Conservation (phyloP, 2,797 vertebrate species). For the Diplodus sargus region DNA sequence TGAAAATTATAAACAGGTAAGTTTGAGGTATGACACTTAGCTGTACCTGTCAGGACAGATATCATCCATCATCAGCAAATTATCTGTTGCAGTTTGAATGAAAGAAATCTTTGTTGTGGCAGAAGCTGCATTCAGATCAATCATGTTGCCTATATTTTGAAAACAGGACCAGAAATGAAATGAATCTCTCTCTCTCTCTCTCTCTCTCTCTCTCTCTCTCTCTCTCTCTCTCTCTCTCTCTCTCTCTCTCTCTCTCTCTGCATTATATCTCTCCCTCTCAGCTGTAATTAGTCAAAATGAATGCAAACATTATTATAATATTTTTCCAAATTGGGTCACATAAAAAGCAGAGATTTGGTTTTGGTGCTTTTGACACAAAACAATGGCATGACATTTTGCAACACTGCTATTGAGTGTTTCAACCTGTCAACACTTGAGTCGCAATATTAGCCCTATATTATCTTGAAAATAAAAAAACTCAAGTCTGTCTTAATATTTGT, state of each 20-base stretch:
- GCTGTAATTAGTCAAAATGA: too few species aligned
- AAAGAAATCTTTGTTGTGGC: background rate
- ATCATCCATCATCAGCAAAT: background rate
- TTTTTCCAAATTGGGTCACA: too few species aligned
- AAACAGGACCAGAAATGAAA: background rate
- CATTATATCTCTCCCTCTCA: background rate
- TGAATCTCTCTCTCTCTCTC: too few species aligned
- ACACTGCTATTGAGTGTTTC: background rate
- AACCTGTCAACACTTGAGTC: too few species aligned
- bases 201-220: too few species aligned
- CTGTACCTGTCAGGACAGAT: background rate
- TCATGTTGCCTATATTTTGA: background rate
- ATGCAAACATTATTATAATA: too few species aligned
- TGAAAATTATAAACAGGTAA: constrained; percentile 27
- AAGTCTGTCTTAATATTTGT: too few species aligned
- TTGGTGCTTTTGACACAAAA: too few species aligned
- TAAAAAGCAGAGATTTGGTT: too few species aligned
- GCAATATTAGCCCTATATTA: too few species aligned
- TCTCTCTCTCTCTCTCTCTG: background rate
- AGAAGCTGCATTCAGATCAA: background rate
- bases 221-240: too few species aligned
- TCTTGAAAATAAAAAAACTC: too few species aligned
- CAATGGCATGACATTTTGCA: background rate
- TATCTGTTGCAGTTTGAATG: constrained; percentile 1
- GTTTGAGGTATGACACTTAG: background rate